phyloP scores from a whole-genome alignment of 2,797 vertebrate species.

The Gephyroberyx darwinii region DNA sequence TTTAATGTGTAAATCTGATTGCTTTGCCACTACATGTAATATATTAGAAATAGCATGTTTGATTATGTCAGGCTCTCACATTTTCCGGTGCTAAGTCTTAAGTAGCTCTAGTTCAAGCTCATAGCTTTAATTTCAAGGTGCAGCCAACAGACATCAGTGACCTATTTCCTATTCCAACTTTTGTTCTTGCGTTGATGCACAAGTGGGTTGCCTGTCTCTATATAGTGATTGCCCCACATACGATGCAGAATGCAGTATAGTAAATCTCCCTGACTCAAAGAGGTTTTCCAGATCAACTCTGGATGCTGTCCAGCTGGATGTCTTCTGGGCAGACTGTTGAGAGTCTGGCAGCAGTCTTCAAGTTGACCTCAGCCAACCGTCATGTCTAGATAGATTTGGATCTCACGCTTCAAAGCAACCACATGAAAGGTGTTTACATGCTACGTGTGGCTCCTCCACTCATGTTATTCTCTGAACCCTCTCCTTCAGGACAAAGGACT shows the following conservation, averaged over 20 bases:
- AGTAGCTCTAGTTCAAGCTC: neutral
- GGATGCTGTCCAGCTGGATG: conserved; percentile 43
- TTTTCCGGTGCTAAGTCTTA: neutral
- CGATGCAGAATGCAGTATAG: conserved; percentile 30
- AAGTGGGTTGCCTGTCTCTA: conserved; percentile 46
- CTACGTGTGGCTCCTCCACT: conserved; percentile 1
- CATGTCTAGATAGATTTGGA: neutral
- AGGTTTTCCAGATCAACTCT: conserved; percentile 47
- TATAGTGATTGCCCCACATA: conserved; percentile 55
- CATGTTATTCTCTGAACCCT: conserved; percentile 35
- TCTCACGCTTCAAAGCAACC: neutral
- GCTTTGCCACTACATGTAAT: neutral
- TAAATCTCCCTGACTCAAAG: conserved; percentile 53
- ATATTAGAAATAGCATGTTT: neutral
- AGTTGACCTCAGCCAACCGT: conserved; percentile 23
- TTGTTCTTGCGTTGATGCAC: conserved; percentile 48
- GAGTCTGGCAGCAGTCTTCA: conserved; percentile 37
- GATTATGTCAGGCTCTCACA: neutral
- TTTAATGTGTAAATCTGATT: neutral
- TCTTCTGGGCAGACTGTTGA: conserved; percentile 32
- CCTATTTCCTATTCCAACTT: conserved; percentile 58
- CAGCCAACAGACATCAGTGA: conserved; percentile 47
- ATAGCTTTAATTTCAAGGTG: conserved; percentile 36
- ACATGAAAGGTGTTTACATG: conserved; percentile 6
- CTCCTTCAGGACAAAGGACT: conserved; percentile 91